Base-by-base conservation (phyloP, 1,140 invertebrate species). In the Bactericera cockerelli region DNA sequence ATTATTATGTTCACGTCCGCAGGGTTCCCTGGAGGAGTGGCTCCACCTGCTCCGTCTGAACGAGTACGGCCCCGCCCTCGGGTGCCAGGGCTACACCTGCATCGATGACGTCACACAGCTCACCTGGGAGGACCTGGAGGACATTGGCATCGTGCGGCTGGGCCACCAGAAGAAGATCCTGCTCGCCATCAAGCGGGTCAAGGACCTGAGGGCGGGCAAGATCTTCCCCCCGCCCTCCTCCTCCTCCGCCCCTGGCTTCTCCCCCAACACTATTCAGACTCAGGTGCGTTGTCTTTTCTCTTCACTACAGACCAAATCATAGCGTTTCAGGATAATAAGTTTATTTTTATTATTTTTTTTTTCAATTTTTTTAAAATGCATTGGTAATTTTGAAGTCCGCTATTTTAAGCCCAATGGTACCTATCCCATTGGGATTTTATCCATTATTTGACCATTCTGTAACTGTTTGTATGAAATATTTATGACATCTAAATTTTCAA, bases 91-190 rank as follows among this genome's bases (percentile, higher is more conserved):
- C 57, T 98, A 98, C 75, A 81, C 84, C 63, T 88, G 86, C 19
- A 90, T 99, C 49, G 87, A 95, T 66, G 86, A 90, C 71, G 87
- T 89, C 54, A 89, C 89, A 33, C 91, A 96, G 68, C 80, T 98
- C 36, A 92, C 89, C 61, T 98, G 94, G 93, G 96, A 99, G 77
- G 96, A 99, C 76, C 79, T 99, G 64, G 96, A 99, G 76, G 96
- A 99, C 68, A 95, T 98, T 70, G 96, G 96, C 55, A 96, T 99
- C 64, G 82, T 91, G 26, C 82, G 86, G 67, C 72, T 92, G 68
- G 96, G 96, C 24, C 96, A 99, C 72, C 95, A 99, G 73, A 99
- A 99, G 78, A 94, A 97, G 75, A 87, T 99, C 63, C 82, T 95
- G 65, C 75, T 99, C 64, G 95, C 94, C 57, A 96, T 98, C 64